Percentiles rank a stretch among this genome's conserved stretches.
Conservation (phyloP, 2,888 invertebrate genomes). For the Oscheius sp. region DNA sequence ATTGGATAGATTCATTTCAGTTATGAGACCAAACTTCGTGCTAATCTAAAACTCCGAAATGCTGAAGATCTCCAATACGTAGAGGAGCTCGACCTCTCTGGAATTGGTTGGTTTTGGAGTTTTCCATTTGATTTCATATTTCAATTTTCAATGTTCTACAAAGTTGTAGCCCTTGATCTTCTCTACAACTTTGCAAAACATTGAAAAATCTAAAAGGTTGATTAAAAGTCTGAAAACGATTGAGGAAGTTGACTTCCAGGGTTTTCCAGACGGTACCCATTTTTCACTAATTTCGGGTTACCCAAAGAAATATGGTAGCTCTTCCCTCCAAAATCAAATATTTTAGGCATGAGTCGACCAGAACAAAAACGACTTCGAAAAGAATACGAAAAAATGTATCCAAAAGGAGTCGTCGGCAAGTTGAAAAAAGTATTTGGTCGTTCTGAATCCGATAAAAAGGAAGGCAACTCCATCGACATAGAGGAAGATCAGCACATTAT, state of each 20-base stretch:
- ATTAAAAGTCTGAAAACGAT: too few relatives aligned
- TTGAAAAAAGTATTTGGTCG: constrained; percentile 51
- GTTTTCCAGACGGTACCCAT: too few relatives aligned
- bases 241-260: too few relatives aligned
- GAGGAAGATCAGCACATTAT: constrained; percentile 65
- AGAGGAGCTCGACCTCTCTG: constrained; percentile 86
- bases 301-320: too few relatives aligned
- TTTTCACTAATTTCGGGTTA: too few relatives aligned
- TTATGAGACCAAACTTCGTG: constrained; percentile 58
- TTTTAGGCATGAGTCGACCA: constrained; percentile 72
- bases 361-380: constrained; percentile 93
- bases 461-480: constrained; percentile 24
- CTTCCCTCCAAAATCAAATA: not conserved
- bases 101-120: constrained; percentile 84
- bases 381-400: constrained; percentile 86
- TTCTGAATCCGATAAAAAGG: constrained; percentile 23
- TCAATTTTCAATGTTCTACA: too few relatives aligned
- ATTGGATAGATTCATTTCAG: constrained; percentile 53
- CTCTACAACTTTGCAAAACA: too few relatives aligned
- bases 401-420: constrained; percentile 58
- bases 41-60: constrained; percentile 63
- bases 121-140: too few relatives aligned
- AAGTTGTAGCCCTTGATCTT: too few relatives aligned
- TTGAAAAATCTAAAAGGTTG: too few relatives aligned
- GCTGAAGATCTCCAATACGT: constrained; percentile 77